Conservation (phyloP, 2,113 vertebrate genomes). For the Origma solitaria region DNA sequence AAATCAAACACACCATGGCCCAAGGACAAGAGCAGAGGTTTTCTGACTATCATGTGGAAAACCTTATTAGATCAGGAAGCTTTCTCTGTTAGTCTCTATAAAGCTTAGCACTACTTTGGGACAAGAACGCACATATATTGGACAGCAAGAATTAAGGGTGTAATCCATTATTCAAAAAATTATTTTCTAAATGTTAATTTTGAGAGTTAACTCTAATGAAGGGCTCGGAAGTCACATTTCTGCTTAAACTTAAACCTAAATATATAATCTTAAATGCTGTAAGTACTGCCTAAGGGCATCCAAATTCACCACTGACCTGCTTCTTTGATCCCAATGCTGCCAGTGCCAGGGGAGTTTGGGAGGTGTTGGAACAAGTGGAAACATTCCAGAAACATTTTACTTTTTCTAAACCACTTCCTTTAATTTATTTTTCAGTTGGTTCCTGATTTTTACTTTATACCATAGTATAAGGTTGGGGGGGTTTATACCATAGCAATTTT, state of each 20-base stretch:
- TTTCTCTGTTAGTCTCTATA: neutral
- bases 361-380: neutral
- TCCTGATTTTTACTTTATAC: neutral
- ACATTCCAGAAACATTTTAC: neutral
- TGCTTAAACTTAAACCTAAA: neutral
- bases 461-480: accelerated
- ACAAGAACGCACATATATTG: neutral
- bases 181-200: neutral
- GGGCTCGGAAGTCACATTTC: accelerated
- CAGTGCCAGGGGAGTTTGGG: neutral
- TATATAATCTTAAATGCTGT: neutral
- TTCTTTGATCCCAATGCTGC: neutral
- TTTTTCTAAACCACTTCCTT: neutral
- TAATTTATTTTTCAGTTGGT: neutral
- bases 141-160: neutral
- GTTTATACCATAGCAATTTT: neutral
- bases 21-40: neutral
- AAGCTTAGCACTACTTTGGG: neutral
- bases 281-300: neutral
- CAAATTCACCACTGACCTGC: accelerated
- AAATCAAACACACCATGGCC: neutral
- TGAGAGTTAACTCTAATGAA: neutral
- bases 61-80: neutral
- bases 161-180: neutral
- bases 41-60: neutral